phyloP scores from a whole-genome alignment of 2,888 invertebrate genomes.

The Conus canariensis region DNA sequence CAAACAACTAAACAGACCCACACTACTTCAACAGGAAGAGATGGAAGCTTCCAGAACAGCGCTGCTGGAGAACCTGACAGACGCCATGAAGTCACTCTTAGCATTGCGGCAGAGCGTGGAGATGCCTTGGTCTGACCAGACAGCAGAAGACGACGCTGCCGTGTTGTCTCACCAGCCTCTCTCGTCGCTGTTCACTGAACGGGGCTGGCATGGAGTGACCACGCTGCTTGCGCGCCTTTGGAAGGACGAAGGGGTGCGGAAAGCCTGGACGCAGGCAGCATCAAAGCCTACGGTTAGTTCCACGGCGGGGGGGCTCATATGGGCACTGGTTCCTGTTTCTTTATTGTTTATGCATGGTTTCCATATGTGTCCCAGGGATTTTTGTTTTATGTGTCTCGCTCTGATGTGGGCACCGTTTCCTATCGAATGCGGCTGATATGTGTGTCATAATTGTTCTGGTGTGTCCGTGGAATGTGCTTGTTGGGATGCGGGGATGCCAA shows the following conservation, averaged over 20 bases:
- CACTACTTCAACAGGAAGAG: constrained; percentile 29
- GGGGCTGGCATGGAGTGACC: constrained; percentile 31
- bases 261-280: neutral
- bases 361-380: too few relatives aligned
- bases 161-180: neutral
- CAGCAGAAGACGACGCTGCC: constrained; percentile 4
- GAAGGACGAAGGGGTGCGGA: constrained; percentile 32
- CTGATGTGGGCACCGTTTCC: too few relatives aligned
- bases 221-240: constrained; percentile 26
- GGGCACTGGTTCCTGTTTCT: too few relatives aligned
- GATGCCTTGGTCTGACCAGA: constrained; percentile 29
- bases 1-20: too few relatives aligned
- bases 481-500: too few relatives aligned
- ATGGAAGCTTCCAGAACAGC: constrained; percentile 19
- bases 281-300: neutral
- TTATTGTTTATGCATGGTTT: too few relatives aligned
- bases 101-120: neutral
- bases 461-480: too few relatives aligned
- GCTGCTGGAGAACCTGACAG: constrained; percentile 34
- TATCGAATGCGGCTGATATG: too few relatives aligned
- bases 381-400: too few relatives aligned
- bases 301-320: too few relatives aligned
- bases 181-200: neutral
- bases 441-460: too few relatives aligned
- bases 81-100: constrained; percentile 22